Base-by-base conservation (phyloP, 1,140 invertebrate species). In the Oscheius sp. region DNA sequence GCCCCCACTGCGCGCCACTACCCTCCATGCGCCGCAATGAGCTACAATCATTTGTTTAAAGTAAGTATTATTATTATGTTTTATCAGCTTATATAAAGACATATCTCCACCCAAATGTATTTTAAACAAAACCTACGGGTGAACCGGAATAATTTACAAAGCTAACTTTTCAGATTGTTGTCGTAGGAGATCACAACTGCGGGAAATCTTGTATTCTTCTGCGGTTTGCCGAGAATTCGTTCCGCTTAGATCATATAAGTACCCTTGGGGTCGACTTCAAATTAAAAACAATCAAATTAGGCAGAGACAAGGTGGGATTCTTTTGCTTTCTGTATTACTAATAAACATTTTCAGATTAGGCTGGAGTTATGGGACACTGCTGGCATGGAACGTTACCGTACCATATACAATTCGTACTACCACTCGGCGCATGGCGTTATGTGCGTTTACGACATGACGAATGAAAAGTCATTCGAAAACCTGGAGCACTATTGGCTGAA, bases 371-470 rank as follows among this genome's bases (percentile, higher is more conserved):
- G 73, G 66, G 82, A 83, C 63, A 83, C 82, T 4, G 82, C 82
- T 32, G 82, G 82, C 13, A 81, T 84, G 80, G 81, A 82, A 63
- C 26, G 80, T 61, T 83, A 84, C 61, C 58, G 82, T 34, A 83
- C 82, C 18, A 83, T 84, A 58, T 83, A 83, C 77, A 83, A 83
- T 59, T 82, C 79, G 0, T 83, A 83, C 59, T 83, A 83, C 59
- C 82, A 83, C 46, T 83, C 82, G 13, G 83, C 82, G 1, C 82
- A 83, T 63, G 82, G 82, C 7, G 77, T 83, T 31, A 84, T 83
- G 77, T 84, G 81, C 65, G 82, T 83, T 18, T 83, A 80, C 65
- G 82, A 83, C 62, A 68, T 83, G 38, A 79, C 79, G n/a, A 75
- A 79, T 46, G 79, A 84, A 67, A 78, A 76, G 52, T 84, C 83